phyloP scores from a whole-genome alignment of 1,140 invertebrate genomes.

The Matsumurasca onukii region DNA sequence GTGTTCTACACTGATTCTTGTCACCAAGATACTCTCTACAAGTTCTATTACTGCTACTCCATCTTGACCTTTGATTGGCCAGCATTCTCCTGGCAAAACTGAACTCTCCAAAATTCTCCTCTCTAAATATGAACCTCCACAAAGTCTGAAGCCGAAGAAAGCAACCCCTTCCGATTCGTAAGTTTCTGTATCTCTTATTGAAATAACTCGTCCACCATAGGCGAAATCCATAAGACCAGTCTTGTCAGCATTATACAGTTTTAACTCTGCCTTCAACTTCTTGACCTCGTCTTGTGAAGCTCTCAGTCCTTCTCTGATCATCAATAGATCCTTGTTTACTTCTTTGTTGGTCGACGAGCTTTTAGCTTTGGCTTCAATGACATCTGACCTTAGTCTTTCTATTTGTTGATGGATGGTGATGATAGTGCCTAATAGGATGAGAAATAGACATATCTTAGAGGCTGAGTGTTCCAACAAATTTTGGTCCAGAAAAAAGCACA shows the following conservation, averaged over 20 bases:
- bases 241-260: not conserved
- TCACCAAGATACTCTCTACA: slow-evolving; percentile 72
- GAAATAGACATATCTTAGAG: no score
- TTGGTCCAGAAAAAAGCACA: no score
- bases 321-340: no score
- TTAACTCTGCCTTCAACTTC: not conserved
- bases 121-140: not conserved
- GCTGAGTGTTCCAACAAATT: no score
- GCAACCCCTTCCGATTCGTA: not conserved
- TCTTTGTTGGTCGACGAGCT: no score
- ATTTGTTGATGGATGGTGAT: no score
- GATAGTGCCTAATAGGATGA: no score
- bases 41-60: slow-evolving; percentile 75
- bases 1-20: slow-evolving; percentile 90
- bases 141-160: not conserved
- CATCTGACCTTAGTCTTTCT: no score
- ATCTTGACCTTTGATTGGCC: slow-evolving; percentile 86
- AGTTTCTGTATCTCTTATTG: not conserved
- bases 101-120: slow-evolving; percentile 65
- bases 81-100: slow-evolving; percentile 91
- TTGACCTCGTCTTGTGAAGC: not conserved
- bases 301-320: not conserved
- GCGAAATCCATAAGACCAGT: not conserved
- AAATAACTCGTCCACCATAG: not conserved
- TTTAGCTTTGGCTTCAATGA: no score